A percentile compares a stretch with the other conserved stretches of the same genome.
Evolutionary conservation across 2,888 invertebrate genomes (phyloP).

Genomic region (Gasteruption jaculator): DNA sequence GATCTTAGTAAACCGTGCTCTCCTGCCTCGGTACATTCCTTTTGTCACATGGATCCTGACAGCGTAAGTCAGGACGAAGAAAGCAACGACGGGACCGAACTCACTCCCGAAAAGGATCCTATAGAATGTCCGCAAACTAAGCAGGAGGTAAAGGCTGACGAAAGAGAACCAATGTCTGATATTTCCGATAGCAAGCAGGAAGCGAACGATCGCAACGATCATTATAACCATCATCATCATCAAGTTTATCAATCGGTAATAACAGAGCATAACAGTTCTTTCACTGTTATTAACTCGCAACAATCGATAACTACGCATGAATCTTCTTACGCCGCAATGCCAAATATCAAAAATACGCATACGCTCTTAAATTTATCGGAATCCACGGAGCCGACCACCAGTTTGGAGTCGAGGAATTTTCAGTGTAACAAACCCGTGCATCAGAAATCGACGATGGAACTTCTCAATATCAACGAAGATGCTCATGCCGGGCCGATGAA

Average conservation of each 20-base stretch:
- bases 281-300: constrained; percentile 35
- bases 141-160: constrained; percentile 25
- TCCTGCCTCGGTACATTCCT: constrained; percentile 35
- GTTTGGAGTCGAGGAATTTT: constrained; percentile 39
- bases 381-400: constrained; percentile 38
- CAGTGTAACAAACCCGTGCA: constrained; percentile 36
- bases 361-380: constrained; percentile 36
- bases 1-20: constrained; percentile 51
- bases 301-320: constrained; percentile 32
- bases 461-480: constrained; percentile 47
- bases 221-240: too few relatives aligned
- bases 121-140: constrained; percentile 33
- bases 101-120: constrained; percentile 31
- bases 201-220: too few relatives aligned
- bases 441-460: constrained; percentile 43
- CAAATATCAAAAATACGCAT: constrained; percentile 29
- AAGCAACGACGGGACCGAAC: constrained; percentile 27
- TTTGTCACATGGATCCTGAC: constrained; percentile 38
- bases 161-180: constrained; percentile 20
- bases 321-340: constrained; percentile 27
- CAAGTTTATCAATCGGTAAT: constrained; percentile 37
- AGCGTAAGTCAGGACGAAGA: constrained; percentile 34
- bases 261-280: constrained; percentile 35
- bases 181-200: constrained; percentile 27
- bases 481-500: constrained; percentile 50